Evolutionary conservation across 2,888 invertebrate species (phyloP), one percentile per base, ranked within the genome.

Genomic region (Tanytarsus gracilentus): DNA sequence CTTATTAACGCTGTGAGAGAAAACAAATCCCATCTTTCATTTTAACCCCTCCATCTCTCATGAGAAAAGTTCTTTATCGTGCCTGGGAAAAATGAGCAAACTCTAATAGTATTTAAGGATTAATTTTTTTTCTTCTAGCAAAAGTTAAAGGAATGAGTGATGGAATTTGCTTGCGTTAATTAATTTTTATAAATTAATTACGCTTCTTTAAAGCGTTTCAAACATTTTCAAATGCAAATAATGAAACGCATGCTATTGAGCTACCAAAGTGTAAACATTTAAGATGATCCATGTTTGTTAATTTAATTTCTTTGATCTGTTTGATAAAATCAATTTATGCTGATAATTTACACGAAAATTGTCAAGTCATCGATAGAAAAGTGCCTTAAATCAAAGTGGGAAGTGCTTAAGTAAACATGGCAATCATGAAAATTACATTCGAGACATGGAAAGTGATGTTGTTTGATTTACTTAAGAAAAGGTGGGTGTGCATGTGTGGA

Each of bases 81-180:
- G 58, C 26, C 48, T 50, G 25, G 48, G 58, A 48, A 58, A 58
- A 58, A 58, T 58, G 58, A 58, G 58, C 58, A 60, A n/a, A 33
- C 18, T 59, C 60, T 60, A 60, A 60, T 60, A 50, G 60, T 60
- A 60, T 60, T 60, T 60, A 60, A 50, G 60, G 60, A 60, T 60
- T 60, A 60, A 49, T 44, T 44, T 44, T 1, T 1, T 1, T 14
- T n/a, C 16, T 36, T 36, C n/a, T 36, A 36, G 16, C 9, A 44
- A 23, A 21, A 16, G n/a, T 16, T 44, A 44, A 18, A 44, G 11
- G 5, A 18, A 44, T n/a, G 33, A 33, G n/a, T 33, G 44, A 44
- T 8, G 44, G 44, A 18, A 36, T 18, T n/a, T n/a, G n/a, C n/a
- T n/a, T n/a, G 51, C 30, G 4, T 30, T 51, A 60, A 50, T 60